A percentile compares a stretch with the other conserved stretches of the same genome.
Evolutionary conservation across 2,113 vertebrate genomes (phyloP).

Genomic region (Anhinga rufa): DNA sequence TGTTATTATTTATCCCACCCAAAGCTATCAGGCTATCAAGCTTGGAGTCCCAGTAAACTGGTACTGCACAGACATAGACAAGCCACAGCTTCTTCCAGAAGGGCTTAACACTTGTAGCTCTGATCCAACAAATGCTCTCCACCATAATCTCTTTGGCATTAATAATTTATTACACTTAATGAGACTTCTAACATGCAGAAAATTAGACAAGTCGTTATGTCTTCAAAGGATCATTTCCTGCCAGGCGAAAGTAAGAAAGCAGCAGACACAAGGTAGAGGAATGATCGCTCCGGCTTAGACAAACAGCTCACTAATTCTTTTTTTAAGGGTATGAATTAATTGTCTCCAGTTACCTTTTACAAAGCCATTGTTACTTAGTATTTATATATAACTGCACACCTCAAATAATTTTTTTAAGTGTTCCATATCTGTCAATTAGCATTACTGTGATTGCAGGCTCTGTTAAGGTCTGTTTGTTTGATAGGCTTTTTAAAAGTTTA

Average conservation of each 20-base stretch:
- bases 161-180: constrained; percentile 43
- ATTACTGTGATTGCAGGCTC: background rate
- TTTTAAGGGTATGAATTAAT: background rate
- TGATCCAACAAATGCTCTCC: background rate
- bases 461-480: background rate
- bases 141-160: background rate
- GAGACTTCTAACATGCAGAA: constrained; percentile 33
- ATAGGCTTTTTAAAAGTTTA: background rate
- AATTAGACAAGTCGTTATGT: background rate
- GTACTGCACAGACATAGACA: background rate
- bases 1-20: background rate
- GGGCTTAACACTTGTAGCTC: background rate
- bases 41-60: background rate
- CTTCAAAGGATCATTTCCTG: constrained; percentile 28
- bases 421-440: background rate
- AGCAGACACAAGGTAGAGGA: background rate
- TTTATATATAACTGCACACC: background rate
- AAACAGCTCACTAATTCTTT: background rate
- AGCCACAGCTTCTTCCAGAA: background rate
- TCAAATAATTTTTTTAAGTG: background rate
- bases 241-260: background rate
- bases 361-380: background rate
- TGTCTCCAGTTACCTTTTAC: background rate
- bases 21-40: background rate
- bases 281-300: background rate